phyloP scores from a whole-genome alignment of 1,140 invertebrate genomes.

The Papilio machaon region DNA sequence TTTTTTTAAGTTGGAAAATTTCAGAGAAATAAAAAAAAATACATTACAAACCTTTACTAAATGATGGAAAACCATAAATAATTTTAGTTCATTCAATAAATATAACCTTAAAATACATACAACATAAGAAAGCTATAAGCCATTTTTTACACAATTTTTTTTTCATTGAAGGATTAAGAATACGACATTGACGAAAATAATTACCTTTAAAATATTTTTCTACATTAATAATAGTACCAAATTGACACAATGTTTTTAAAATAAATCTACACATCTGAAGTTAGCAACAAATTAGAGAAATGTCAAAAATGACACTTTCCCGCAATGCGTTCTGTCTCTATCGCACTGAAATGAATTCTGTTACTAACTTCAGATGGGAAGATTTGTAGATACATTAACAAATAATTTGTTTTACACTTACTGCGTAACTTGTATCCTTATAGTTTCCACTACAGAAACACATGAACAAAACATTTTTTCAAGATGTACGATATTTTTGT shows the following conservation, averaged over 20 bases:
- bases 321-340: neutral
- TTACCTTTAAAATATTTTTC: neutral
- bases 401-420: neutral
- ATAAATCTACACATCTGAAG: neutral
- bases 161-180: no score
- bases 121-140: neutral
- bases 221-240: slow-evolving; percentile 24
- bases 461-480: no score
- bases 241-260: slow-evolving; percentile 26
- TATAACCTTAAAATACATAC: neutral
- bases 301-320: neutral
- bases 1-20: neutral
- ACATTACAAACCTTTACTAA: neutral
- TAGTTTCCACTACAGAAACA: no score
- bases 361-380: neutral
- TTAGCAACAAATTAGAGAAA: neutral
- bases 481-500: no score
- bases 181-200: neutral
- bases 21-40: neutral
- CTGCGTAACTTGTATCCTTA: neutral
- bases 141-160: neutral
- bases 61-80: neutral
- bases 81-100: neutral
- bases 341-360: neutral
- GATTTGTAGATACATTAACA: neutral